These are phyloP conservation scores for Turritopsis dohrnii DNA, from an alignment of 30 jellyfish, hydroid and myxozoan genomes.

Conservation along the genomic window DNA sequence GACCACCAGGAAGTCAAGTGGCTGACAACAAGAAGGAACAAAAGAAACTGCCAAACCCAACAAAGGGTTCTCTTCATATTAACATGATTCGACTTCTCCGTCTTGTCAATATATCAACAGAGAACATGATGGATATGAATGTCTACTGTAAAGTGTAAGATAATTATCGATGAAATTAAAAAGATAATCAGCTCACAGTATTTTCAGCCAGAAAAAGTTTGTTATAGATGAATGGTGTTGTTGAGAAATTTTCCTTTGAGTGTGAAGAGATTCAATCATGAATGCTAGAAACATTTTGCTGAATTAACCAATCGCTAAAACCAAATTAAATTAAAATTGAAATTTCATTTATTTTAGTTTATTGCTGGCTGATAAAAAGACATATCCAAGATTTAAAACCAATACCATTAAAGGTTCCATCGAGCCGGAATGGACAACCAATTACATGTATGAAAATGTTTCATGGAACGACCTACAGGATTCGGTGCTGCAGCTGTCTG, in stretches of 20 bases:
- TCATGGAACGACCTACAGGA: constrained; percentile 44
- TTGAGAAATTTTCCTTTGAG: no score
- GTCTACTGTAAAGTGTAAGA: constrained; percentile 76
- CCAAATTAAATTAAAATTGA: no score
- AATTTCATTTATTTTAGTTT: no score
- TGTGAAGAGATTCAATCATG: no score
- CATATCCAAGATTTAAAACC: constrained; percentile 32
- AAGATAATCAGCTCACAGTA: not conserved
- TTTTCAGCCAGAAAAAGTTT: not conserved
- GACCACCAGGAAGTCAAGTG: constrained; percentile 53
- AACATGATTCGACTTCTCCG: not conserved
- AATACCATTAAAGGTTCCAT: constrained; percentile 43
- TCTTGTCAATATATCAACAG: not conserved
- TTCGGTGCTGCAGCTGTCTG: constrained; percentile 67
- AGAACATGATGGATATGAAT: not conserved
- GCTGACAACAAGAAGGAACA: constrained; percentile 12
- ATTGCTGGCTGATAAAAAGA: not conserved
- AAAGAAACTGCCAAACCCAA: constrained; percentile 36
- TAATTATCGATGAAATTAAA: not conserved
- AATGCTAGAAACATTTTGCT: no score
- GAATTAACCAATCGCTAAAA: no score
- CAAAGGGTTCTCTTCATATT: constrained; percentile 56
- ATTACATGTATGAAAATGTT: constrained; percentile 43
- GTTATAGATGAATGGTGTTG: no score
- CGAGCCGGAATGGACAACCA: constrained; percentile 83